Conservation (phyloP, 1,140 invertebrate species). For the Tetramorium simillimum region DNA sequence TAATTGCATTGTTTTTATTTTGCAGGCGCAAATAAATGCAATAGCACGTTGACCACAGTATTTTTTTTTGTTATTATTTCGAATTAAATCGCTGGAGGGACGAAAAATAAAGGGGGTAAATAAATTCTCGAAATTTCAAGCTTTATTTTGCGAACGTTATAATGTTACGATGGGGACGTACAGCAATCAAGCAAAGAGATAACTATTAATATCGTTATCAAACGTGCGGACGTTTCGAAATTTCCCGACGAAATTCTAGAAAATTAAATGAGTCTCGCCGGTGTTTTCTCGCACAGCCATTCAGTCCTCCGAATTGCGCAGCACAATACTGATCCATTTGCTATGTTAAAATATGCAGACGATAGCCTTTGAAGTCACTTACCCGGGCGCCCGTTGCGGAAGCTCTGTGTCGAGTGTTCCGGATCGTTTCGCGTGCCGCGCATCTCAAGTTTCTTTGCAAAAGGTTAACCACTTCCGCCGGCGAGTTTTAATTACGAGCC, state of each 20-base stretch:
- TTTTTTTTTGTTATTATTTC: not conserved
- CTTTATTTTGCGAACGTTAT: not conserved
- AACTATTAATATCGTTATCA: conserved; percentile 14
- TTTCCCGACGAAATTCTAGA: conserved; percentile 4
- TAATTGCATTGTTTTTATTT: not conserved
- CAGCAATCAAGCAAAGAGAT: not conserved
- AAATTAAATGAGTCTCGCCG: not conserved
- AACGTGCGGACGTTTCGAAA: not conserved
- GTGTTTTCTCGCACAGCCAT: conserved; percentile 10
- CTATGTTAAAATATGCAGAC: conserved; percentile 60
- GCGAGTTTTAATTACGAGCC: conserved; percentile 53
- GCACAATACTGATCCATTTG: conserved; percentile 56
- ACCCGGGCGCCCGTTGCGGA: conserved; percentile 36
- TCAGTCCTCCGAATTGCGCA: conserved; percentile 11
- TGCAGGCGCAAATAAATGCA: not conserved
- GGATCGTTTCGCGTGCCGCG: conserved; percentile 50
- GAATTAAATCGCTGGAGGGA: not conserved
- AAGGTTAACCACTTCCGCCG: conserved; percentile 55
- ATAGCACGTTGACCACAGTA: not conserved
- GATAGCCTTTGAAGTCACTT: conserved; percentile 57
- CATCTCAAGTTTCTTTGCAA: conserved; percentile 57
- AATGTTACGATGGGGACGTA: not conserved
- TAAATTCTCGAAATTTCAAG: conserved; percentile 22
- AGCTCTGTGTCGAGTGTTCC: conserved; percentile 46
- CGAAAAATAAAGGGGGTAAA: conserved; percentile 1